Evolutionary conservation across 2,888 invertebrate species (phyloP).

Genomic region (Heteromyza rotundicornis): DNA sequence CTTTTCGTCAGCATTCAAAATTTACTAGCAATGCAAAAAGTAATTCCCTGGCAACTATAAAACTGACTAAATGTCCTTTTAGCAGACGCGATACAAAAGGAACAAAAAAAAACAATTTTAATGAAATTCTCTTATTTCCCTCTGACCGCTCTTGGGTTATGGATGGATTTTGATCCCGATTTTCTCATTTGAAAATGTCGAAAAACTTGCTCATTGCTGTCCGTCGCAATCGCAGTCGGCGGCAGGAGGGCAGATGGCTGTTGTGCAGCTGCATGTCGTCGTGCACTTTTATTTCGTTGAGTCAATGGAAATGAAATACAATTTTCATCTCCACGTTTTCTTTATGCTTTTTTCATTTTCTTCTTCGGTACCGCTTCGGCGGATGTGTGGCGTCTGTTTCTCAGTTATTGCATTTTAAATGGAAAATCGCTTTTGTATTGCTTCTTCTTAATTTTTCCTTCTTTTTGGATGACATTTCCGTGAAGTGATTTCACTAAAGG

Average conservation of each 20-base stretch:
- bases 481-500: background rate
- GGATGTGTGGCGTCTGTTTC: background rate
- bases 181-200: slow-evolving; percentile 1
- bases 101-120: background rate
- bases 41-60: background rate
- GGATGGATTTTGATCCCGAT: background rate
- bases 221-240: background rate
- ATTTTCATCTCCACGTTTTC: background rate
- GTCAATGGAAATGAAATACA: background rate
- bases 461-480: background rate
- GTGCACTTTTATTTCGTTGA: background rate
- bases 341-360: background rate
- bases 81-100: background rate
- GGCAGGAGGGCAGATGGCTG: too few relatives aligned
- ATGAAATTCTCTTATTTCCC: background rate
- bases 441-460: background rate
- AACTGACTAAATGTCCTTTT: background rate
- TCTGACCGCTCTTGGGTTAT: background rate
- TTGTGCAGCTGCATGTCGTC: background rate
- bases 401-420: background rate
- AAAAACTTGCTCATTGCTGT: background rate
- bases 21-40: background rate
- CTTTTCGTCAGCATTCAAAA: background rate
- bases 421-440: background rate
- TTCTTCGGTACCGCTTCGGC: background rate